Evolutionary conservation across 2,113 vertebrate genomes (phyloP).

Genomic region (Neolamprologus modestus): DNA sequence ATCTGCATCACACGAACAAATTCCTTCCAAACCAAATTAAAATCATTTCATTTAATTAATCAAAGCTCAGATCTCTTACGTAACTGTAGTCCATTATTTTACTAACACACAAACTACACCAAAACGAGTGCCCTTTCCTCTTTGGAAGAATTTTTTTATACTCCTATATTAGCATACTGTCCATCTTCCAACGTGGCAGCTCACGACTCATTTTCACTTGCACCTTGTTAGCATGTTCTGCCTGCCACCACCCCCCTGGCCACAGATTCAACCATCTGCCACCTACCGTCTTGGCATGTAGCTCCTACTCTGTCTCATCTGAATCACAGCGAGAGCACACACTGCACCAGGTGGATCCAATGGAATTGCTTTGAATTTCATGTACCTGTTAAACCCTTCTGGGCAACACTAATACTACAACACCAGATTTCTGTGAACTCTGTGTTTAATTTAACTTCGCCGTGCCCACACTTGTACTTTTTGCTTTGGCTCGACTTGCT

Average conservation of each 20-base stretch:
- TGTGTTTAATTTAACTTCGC: rapidly evolving
- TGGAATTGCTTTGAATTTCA: constrained; percentile 3
- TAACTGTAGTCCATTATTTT: not conserved
- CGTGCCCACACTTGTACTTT: not conserved
- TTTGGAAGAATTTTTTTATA: not conserved
- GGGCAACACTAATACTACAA: not conserved
- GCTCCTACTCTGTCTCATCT: not conserved
- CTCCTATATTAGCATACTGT: not conserved
- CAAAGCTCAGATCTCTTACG: not conserved
- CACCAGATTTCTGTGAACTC: not conserved
- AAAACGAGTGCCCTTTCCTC: not conserved
- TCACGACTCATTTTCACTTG: constrained; percentile 5
- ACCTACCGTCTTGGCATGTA: constrained; percentile 16
- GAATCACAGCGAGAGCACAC: constrained; percentile 3
- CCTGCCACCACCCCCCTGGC: constrained; percentile 16
- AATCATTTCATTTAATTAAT: not conserved
- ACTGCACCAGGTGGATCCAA: not conserved
- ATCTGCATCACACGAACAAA: not conserved
- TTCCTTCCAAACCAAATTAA: not conserved
- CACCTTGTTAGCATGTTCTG: constrained; percentile 24
- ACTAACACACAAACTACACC: not conserved
- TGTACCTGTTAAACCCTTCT: not conserved
- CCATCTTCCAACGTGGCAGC: not conserved
- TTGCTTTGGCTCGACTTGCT: not conserved
- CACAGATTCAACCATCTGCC: constrained; percentile 55